Conservation (phyloP, 2,888 invertebrate genomes). For the Flexamia atlantica region DNA sequence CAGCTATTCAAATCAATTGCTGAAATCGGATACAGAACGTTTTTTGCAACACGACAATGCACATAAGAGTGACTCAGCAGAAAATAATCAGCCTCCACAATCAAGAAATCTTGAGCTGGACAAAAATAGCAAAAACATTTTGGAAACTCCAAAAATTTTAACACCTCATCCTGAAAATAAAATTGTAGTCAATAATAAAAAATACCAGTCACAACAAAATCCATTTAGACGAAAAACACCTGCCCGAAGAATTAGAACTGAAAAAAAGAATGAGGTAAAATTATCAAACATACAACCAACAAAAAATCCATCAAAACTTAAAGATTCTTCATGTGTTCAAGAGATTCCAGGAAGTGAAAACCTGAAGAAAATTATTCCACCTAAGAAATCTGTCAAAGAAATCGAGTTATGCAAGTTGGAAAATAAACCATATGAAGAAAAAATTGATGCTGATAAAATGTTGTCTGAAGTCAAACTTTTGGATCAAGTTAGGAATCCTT, state of each 20-base stretch:
- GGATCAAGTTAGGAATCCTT: too few relatives aligned
- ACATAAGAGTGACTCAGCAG: too few relatives aligned
- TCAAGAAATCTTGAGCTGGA: too few relatives aligned
- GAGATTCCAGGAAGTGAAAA: not conserved
- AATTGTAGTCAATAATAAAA: not conserved
- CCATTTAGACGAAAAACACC: constrained; percentile 38
- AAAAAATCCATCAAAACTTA: not conserved
- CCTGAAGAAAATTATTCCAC: not conserved
- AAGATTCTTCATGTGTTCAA: not conserved
- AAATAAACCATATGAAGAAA: too few relatives aligned
- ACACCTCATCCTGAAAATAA: not conserved
- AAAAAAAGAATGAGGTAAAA: not conserved
- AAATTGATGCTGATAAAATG: too few relatives aligned
- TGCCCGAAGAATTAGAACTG: not conserved
- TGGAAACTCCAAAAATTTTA: too few relatives aligned
- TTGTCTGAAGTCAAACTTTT: too few relatives aligned
- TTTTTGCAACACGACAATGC: too few relatives aligned
- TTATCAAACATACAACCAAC: not conserved
- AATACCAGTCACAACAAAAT: not conserved
- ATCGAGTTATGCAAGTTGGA: not conserved
- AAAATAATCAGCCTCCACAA: too few relatives aligned
- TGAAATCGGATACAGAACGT: too few relatives aligned
- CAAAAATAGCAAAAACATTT: too few relatives aligned
- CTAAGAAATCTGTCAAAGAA: constrained; percentile 4
- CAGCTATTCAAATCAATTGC: too few relatives aligned